Evolutionary conservation across 2,797 vertebrate genomes (phyloP), one percentile per base, ranked within the genome.

Genomic region (Emydoidea blandingii): DNA sequence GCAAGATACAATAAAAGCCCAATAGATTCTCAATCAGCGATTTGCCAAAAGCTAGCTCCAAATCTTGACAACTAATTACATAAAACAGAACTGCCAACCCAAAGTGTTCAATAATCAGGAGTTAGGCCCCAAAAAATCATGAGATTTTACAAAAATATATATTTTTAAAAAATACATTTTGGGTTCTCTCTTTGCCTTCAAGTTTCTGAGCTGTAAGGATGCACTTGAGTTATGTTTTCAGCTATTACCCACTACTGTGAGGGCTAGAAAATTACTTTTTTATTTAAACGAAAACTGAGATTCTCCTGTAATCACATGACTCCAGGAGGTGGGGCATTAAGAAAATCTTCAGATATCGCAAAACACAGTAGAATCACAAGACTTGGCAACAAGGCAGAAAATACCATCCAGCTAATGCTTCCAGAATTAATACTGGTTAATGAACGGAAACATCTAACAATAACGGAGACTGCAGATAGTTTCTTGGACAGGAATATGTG

Each of bases 1-100:
- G n/a, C 68, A 83, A 95, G 87, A 85, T 31, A 49, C 5, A 25
- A 25, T 11, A 34, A 37, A 72, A 72, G 12, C 37, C 19, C 23
- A 72, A 72, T 11, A 25, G 37, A 5, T 41, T 41, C 11, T 72
- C 68, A 41, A 9, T 21, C 5, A 41, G 68, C n/a, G 37, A 68
- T 68, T 68, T 65, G 34, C 8, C 59, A n/a, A 79, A 91, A 92
- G 0, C 6, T 0, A 4, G 53, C 65, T 79, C 89, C 83, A 89
- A 93, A 92, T 41, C 95, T 95, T 96, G 56, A 57, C 87, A 81
- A 68, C 37, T 57, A 57, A 57, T 57, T 57, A 72, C 86, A 81
- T 72, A 97, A 91, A 88, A 94, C 91, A 95, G 95, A 81, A 95
- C 78, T 95, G 54, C 59, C 85, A 95, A 92, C 90, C 23, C 44